Base-by-base conservation (phyloP, 2,113 vertebrate genomes). In the Bubalus kerabau region DNA sequence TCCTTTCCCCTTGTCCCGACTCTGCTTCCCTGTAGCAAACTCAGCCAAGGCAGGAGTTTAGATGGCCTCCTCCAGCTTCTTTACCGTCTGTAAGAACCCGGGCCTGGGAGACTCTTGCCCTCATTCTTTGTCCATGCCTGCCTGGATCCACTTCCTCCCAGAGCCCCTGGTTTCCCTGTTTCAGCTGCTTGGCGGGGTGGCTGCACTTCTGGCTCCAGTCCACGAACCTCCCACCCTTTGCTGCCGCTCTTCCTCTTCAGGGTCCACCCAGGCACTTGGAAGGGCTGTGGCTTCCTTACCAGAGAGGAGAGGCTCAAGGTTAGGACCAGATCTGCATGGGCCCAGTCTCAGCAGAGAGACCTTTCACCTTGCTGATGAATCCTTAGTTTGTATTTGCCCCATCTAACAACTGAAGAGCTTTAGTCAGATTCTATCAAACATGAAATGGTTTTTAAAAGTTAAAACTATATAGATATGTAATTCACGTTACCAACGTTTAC, bases 161-260 rank as follows among this genome's bases (percentile, higher is more conserved):
- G 36, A 64, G 8, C 2, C 19, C 52, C 46, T 71, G 12, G 4
- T 64, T 36, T 64, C n/a, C 46, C 81, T 67, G 11, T 36, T 67
- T 50, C 23, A 2, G 21, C 15, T 5, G 48, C 16, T 28, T 1
- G 13, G 1, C 12, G 0, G 48, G n/a, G 3, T 9, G 10, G 78
- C 30, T 43, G 82, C 16, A 6, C n/a, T 40, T 80, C 26, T 36
- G 64, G 23, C 30, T 85, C 21, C 30, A 5, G 0, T 13, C 32
- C 6, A 11, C 23, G 30, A 48, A 23, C 17, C 17, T 21, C 12
- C 36, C 52, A 2, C 28, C 21, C 24, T 19, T 28, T 21, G n/a
- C 57, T 16, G 8, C 19, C 2, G 17, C 36, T 56, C 74, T 52
- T 30, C 28, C 32, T 14, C 14, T 67, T 26, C 56, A 30, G 3